A percentile compares a stretch with the other conserved stretches of the same genome.
Conservation (phyloP, 2,797 vertebrate genomes). For the Pangasius djambal region DNA sequence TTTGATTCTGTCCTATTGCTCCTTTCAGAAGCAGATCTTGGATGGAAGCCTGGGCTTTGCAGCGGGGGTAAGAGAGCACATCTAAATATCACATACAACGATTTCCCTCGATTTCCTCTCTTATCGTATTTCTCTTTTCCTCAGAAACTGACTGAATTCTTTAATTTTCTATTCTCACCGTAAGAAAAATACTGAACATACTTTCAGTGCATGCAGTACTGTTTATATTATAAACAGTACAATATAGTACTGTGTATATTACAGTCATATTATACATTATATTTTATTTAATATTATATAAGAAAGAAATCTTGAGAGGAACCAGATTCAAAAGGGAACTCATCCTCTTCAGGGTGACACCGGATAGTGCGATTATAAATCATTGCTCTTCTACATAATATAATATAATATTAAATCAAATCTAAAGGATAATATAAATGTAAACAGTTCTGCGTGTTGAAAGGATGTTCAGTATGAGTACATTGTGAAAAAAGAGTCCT, state of each 20-base stretch:
- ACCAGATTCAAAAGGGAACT: background rate
- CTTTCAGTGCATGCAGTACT: too few species aligned
- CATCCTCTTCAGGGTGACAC: background rate
- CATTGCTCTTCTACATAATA: background rate
- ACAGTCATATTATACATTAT: too few species aligned
- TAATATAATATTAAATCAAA: too few species aligned
- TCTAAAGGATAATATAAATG: background rate
- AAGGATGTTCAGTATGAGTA: background rate
- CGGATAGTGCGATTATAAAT: background rate
- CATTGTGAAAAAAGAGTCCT: background rate
- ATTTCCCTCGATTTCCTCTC: background rate
- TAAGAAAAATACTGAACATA: background rate
- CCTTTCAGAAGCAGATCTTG: slow-evolving; percentile 84
- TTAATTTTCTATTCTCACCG: background rate
- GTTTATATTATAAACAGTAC: too few species aligned
- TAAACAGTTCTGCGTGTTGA: background rate
- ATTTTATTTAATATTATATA: too few species aligned
- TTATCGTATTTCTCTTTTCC: background rate
- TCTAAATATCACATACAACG: background rate
- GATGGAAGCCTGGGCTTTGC: slow-evolving; percentile 97
- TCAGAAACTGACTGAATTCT: background rate
- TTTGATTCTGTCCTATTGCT: slow-evolving; percentile 34
- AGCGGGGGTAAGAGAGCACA: slow-evolving; percentile 83
- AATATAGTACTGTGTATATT: too few species aligned
- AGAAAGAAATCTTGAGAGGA: background rate